Conservation (phyloP, 1,140 invertebrate genomes). For the Diplogasteroides magnus region DNA sequence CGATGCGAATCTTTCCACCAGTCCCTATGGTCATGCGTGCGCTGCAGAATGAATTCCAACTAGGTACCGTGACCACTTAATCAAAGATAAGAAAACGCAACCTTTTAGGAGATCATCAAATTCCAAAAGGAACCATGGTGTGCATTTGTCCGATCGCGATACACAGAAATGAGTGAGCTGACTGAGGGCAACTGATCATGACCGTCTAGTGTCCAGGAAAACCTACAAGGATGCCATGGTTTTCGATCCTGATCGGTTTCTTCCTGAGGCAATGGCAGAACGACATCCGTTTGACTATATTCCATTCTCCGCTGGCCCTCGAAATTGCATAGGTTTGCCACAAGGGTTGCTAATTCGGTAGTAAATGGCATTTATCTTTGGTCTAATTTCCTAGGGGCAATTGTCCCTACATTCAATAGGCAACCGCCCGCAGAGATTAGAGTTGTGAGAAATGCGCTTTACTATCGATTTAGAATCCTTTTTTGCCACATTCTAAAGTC, state of each 20-base stretch:
- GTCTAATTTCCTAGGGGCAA: slow-evolving; percentile 4
- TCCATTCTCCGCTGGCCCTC: slow-evolving; percentile 52
- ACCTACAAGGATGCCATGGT: slow-evolving; percentile 73
- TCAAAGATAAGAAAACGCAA: not conserved
- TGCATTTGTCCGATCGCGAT: slow-evolving; percentile 65
- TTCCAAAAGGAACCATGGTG: slow-evolving; percentile 67
- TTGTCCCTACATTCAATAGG: not conserved
- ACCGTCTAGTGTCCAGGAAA: slow-evolving; percentile 46
- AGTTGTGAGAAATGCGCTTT: not conserved
- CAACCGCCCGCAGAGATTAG: not conserved
- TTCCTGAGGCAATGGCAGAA: slow-evolving; percentile 68
- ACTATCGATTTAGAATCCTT: no score
- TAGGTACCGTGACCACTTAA: slow-evolving; percentile 12
- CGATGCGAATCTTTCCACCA: slow-evolving; percentile 63
- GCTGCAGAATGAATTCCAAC: slow-evolving; percentile 66
- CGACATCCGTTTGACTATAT: slow-evolving; percentile 55
- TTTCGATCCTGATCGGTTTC: slow-evolving; percentile 84
- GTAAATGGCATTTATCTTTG: no score
- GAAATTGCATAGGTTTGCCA: slow-evolving; percentile 54
- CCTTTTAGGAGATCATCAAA: slow-evolving; percentile 55
- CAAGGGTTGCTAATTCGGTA: no score
- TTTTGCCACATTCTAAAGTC: no score
- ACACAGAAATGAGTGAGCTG: slow-evolving; percentile 67
- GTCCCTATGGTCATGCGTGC: slow-evolving; percentile 69
- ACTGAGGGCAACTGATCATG: not conserved